phyloP scores from a whole-genome alignment of 2,888 invertebrate species.

The Dryomyza anilis region DNA sequence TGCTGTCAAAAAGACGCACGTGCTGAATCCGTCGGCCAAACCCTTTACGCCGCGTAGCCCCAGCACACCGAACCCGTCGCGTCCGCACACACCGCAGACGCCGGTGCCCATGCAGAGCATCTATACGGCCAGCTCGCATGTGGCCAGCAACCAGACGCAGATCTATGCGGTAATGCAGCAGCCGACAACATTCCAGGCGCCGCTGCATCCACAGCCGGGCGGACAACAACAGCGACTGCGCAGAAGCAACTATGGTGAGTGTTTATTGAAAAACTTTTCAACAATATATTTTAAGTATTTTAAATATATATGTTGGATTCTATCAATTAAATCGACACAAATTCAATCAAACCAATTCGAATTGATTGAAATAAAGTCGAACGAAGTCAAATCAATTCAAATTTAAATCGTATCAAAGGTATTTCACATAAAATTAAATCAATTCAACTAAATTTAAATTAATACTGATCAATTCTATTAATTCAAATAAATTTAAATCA shows the following conservation, averaged over 20 bases:
- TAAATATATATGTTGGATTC: background rate
- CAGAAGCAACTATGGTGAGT: conserved; percentile 57
- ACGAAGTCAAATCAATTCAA: too few relatives aligned
- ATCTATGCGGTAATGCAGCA: conserved; percentile 57
- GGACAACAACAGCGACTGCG: conserved; percentile 59
- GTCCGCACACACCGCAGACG: conserved; percentile 86
- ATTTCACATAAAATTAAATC: too few relatives aligned
- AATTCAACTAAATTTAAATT: too few relatives aligned
- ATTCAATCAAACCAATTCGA: too few relatives aligned
- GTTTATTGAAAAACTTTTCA: too few relatives aligned
- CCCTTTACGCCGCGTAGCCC: conserved; percentile 80
- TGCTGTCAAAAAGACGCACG: conserved; percentile 69
- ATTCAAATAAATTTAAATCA: too few relatives aligned
- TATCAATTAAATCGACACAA: too few relatives aligned
- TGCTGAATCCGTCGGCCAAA: conserved; percentile 84
- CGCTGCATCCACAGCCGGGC: conserved; percentile 56
- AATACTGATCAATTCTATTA: too few relatives aligned
- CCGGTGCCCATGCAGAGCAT: conserved; percentile 63
- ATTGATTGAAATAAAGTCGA: too few relatives aligned
- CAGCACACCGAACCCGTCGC: conserved; percentile 68
- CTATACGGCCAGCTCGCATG: conserved; percentile 51
- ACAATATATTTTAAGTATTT: background rate
- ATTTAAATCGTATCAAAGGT: too few relatives aligned
- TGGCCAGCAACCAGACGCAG: conserved; percentile 57
- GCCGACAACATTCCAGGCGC: conserved; percentile 54